phyloP scores from a whole-genome alignment of 2,888 invertebrate genomes.

The Eristalis tenax region DNA sequence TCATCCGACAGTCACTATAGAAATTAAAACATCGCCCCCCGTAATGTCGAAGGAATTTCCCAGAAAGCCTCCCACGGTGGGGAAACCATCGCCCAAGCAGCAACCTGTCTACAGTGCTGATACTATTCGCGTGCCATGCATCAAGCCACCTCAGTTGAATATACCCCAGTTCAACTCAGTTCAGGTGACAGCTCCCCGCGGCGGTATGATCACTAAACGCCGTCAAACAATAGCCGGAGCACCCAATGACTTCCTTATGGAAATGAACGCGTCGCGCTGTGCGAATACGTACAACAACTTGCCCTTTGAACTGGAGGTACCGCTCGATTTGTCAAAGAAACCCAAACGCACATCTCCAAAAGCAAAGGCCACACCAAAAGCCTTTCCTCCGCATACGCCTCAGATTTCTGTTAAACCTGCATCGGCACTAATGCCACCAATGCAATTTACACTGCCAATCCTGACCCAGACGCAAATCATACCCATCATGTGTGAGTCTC shows the following conservation, averaged over 20 bases:
- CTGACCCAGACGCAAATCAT: constrained; percentile 69
- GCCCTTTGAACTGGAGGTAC: constrained; percentile 76
- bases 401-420: constrained; percentile 61
- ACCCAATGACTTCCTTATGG: constrained; percentile 57
- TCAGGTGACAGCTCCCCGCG: constrained; percentile 59
- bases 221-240: constrained; percentile 62
- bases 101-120: constrained; percentile 46
- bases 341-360: constrained; percentile 71
- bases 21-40: constrained; percentile 27
- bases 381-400: constrained; percentile 28
- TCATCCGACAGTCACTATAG: constrained; percentile 25
- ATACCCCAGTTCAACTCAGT: constrained; percentile 63
- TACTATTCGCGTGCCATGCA: constrained; percentile 53
- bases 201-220: constrained; percentile 63
- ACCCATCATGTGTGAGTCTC: constrained; percentile 49
- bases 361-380: constrained; percentile 33
- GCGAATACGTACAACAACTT: constrained; percentile 54
- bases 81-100: constrained; percentile 21
- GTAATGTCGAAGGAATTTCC: constrained; percentile 26
- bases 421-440: constrained; percentile 46
- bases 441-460: constrained; percentile 53
- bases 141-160: constrained; percentile 45
- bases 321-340: constrained; percentile 79
- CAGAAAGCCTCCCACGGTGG: constrained; percentile 3
- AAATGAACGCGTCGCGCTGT: constrained; percentile 54